Base-by-base conservation (phyloP, 1,140 invertebrate genomes). In the Diplogasteroides magnus region DNA sequence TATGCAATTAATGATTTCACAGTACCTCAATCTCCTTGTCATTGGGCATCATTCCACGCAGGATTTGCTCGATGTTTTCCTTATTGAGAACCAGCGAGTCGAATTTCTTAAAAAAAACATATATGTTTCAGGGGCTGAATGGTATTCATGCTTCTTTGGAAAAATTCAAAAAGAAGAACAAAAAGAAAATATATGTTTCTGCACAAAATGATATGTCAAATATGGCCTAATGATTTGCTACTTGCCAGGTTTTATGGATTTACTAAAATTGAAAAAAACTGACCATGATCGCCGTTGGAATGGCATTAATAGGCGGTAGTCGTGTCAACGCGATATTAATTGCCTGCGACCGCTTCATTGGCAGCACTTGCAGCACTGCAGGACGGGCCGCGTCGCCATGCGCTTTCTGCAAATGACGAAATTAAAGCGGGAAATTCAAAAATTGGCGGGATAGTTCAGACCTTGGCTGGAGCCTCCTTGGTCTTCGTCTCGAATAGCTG, bases 291-390 rank as follows among this genome's bases (percentile, higher is more conserved):
- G 95, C 96, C 27, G 92, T 91, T 84, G 97, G 98, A 70, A 99
- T 99, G 1, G 94, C 93, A 32, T 85, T 81, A 1, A 94, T 91
- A 2, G 94, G 94, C 28, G 97, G 96, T 73, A 99, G 85, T 83
- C 97, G 97, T 13, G 95, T 99, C 89, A 99, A 92, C 19, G 94
- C 94, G 79, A 99, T 99, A 83, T 98, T 99, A 76, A 99, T 98
- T 14, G 94, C 94, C 85, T 99, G 98, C 1, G 95, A 98, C n/a
- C n/a, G 87, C 83, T 99, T 99, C 27, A 93, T 90, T 84, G 97
- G 94, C 82, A 99, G 86, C 29, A 99, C 94, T 58, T 96, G 92
- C 67, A 97, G 90, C 84, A 94, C 91, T 84, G 94, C 92, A 81
- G 77, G 76, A n/a, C n/a, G n/a, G 58, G 91, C 97, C 83, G 76